phyloP scores from a whole-genome alignment of 2,888 invertebrate genomes.

The Cheilosia variabilis region DNA sequence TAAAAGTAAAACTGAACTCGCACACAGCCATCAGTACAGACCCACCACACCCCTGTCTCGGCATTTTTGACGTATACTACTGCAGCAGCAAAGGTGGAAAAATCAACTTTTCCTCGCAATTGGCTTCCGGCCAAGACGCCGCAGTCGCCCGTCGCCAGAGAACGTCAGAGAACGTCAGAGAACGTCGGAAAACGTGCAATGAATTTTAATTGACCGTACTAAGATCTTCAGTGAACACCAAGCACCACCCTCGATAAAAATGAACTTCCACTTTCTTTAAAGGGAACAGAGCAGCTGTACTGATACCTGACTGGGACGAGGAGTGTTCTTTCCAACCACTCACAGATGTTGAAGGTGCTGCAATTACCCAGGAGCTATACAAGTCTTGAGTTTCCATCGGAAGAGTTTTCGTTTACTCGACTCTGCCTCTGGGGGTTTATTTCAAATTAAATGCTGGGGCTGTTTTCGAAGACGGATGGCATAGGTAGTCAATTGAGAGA shows the following conservation, averaged over 20 bases:
- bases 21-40: background rate
- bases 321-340: conserved; percentile 35
- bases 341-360: conserved; percentile 62
- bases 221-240: conserved; percentile 20
- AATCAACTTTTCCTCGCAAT: conserved; percentile 72
- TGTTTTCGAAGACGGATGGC: conserved; percentile 41
- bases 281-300: conserved; percentile 57
- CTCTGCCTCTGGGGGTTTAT: conserved; percentile 60
- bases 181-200: conserved; percentile 65
- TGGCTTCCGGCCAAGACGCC: conserved; percentile 69
- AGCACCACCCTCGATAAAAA: conserved; percentile 48
- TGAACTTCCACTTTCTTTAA: conserved; percentile 61
- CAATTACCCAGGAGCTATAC: conserved; percentile 62
- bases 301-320: conserved; percentile 42
- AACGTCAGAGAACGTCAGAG: conserved; percentile 48
- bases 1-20: conserved; percentile 48
- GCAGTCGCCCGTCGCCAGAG: conserved; percentile 29
- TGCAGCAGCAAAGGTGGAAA: conserved; percentile 71
- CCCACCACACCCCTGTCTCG: background rate
- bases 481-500: conserved; percentile 38
- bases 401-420: conserved; percentile 28
- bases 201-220: conserved; percentile 73
- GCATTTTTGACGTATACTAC: conserved; percentile 54
- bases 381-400: conserved; percentile 29
- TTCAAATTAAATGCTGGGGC: conserved; percentile 71